Conservation (phyloP, 2,888 invertebrate species). For the Gastrophysa polygoni region DNA sequence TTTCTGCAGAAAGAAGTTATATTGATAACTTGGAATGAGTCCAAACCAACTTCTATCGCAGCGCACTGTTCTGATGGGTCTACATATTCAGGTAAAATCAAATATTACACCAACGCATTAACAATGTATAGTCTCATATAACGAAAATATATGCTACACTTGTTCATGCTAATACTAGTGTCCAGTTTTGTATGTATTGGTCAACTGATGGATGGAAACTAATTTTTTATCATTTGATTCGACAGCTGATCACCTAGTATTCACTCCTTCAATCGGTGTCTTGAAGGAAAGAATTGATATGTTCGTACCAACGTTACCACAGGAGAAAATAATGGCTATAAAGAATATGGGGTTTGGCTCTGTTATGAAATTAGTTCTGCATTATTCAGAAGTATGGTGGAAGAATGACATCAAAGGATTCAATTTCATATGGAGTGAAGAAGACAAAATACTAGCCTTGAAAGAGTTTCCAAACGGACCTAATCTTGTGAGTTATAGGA, state of each 20-base stretch:
- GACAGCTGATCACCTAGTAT: constrained; percentile 65
- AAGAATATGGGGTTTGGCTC: constrained; percentile 37
- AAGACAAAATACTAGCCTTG: constrained; percentile 36
- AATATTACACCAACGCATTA: too few species aligned
- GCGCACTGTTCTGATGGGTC: constrained; percentile 61
- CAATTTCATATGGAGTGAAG: constrained; percentile 36
- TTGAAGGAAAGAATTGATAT: constrained; percentile 36
- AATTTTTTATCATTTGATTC: background rate
- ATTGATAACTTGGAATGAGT: constrained; percentile 26
- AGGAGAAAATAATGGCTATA: constrained; percentile 37
- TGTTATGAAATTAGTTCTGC: constrained; percentile 37
- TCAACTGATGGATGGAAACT: too few species aligned
- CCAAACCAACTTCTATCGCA: constrained; percentile 40
- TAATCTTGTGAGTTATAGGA: background rate
- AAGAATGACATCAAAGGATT: constrained; percentile 20
- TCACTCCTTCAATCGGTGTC: constrained; percentile 58
- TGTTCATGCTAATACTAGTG: too few species aligned
- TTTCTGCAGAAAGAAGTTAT: constrained; percentile 40
- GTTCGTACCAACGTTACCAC: constrained; percentile 37
- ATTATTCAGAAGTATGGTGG: constrained; percentile 41
- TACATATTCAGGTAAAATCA: constrained; percentile 47
- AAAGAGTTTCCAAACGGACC: constrained; percentile 42
- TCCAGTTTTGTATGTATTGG: too few species aligned
- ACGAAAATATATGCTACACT: too few species aligned
- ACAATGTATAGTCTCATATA: too few species aligned